Conservation (phyloP, 2,888 invertebrate species). For the Chromoteleia sp. region DNA sequence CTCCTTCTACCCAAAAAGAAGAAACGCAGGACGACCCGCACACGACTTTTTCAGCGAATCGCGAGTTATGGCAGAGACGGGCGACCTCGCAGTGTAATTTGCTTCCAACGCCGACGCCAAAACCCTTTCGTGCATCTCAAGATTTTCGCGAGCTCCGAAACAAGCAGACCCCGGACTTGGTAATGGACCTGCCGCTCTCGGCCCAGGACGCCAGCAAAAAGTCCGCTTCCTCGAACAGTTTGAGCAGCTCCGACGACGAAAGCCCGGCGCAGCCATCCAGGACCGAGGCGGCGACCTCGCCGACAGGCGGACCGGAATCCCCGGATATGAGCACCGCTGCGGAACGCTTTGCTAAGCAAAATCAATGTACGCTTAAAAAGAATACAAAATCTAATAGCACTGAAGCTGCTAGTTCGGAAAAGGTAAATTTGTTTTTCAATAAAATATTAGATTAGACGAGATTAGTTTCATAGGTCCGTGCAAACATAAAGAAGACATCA, state of each 20-base stretch:
- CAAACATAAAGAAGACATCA: too few relatives aligned
- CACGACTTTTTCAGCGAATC: constrained; percentile 85
- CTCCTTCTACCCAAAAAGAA: constrained; percentile 67
- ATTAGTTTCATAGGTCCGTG: too few relatives aligned
- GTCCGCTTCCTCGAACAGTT: constrained; percentile 81
- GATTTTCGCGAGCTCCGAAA: constrained; percentile 85
- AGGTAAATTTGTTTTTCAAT: constrained; percentile 56
- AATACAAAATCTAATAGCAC: constrained; percentile 85
- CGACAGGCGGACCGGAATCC: constrained; percentile 85
- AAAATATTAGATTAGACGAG: too few relatives aligned
- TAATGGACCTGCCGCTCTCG: constrained; percentile 91
- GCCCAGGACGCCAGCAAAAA: constrained; percentile 80
- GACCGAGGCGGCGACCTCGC: constrained; percentile 82
- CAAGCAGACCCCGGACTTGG: constrained; percentile 91
- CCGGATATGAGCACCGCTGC: constrained; percentile 90
- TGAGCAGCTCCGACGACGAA: constrained; percentile 81
- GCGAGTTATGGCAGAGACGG: constrained; percentile 88
- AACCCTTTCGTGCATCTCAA: constrained; percentile 83
- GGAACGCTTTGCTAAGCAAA: constrained; percentile 91
- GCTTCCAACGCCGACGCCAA: constrained; percentile 78
- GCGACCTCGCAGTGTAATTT: constrained; percentile 86
- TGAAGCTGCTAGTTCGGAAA: constrained; percentile 75
- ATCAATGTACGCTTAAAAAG: constrained; percentile 92
- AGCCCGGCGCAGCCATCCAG: constrained; percentile 74
- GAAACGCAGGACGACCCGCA: constrained; percentile 73